Base-by-base conservation (phyloP, 2,888 invertebrate species). In the Agrotis segetum region DNA sequence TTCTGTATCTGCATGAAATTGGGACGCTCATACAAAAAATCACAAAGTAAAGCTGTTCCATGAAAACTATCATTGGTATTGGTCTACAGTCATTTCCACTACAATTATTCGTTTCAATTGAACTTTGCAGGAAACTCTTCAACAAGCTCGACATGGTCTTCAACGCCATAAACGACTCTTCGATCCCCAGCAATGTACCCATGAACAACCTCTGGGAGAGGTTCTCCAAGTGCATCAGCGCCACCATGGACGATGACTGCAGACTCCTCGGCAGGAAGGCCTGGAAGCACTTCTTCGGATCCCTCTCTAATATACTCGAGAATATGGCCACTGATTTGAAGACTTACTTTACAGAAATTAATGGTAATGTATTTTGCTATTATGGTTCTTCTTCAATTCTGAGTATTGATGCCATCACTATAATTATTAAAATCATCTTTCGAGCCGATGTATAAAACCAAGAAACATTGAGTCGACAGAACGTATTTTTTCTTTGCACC, bases 291-390 rank as follows among this genome's bases (percentile, higher is more conserved):
- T 87, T 92, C 0, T 70, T 96, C 5, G 88, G 89, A 63, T 92
- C 92, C 21, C n/a, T 93, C 2, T 93, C 96, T 0, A 85, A 91
- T 0, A 87, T 91, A 4, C 80, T 93, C 1, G 88, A 89, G 34
- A 91, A 92, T 53, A 77, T 93, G 3, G 91, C 92, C 0, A 77
- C 70, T 0, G 95, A 96, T 79, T 79, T 96, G 16, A 67, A 90
- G 19, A 92, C 87, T 0, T 96, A 96, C 80, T 93, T 96, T 59
- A 89, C 70, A 14, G 96, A 96, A 74, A 85, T 90, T 47, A 93
- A 93, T 85, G 96, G 96, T 96, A 83, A 89, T 17, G 17, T 16
- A 0, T 0, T 4, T 21, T 16, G 17, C 2, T 5, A 11, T 44
- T 55, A 40, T 11, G 11, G 2, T 40, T 1, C 24, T 11, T 40